Evolutionary conservation across 2,797 vertebrate genomes (phyloP), one percentile per base, ranked within the genome.

Genomic region (Schizopygopsis pylzovi): DNA sequence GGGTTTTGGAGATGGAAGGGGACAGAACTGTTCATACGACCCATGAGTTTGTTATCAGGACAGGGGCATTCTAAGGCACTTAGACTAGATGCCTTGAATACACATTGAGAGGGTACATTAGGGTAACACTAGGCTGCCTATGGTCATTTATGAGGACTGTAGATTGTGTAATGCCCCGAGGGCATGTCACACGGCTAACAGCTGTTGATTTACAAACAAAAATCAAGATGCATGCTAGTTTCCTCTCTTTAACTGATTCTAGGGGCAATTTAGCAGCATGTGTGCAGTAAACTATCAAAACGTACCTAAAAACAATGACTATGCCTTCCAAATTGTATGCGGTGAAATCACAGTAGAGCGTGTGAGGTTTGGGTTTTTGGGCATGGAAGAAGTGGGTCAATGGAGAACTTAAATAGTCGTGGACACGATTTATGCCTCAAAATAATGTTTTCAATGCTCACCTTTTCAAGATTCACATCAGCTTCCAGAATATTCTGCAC

Each of bases 391-490:
- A 59, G 2, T 41, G 15, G 15, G 1, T 72, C 11, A 61, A 1
- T 25, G n/a, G 59, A 25, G 41, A 83, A 70, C n/a, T 43, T 39
- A 5, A 6, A 7, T 22, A 52, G n/a, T 79, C 41, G 20, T 28
- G 43, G 59, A n/a, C 28, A 41, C 33, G 6, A 41, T 79, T 41
- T 22, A 59, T 67, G 65, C 11, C 20, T n/a, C 4, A 25, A 56
- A 52, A 43, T 65, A 63, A 49, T 83, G 80, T 77, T 83, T 28
- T 70, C 77, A 11, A 11, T 68, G 16, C 92, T 94, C 91, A 98
- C 98, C 96, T 95, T 95, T 89, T 95, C 96, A 90, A 99, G 92
- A 89, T 95, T 92, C 25, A 99, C 82, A 41, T 94, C 49, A 10
- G 97, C 95, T 22, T 95, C 93, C 75, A 95, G 87, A 73, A 99